Evolutionary conservation across 2,797 vertebrate genomes (phyloP).

Genomic region (Gouania willdenowi): DNA sequence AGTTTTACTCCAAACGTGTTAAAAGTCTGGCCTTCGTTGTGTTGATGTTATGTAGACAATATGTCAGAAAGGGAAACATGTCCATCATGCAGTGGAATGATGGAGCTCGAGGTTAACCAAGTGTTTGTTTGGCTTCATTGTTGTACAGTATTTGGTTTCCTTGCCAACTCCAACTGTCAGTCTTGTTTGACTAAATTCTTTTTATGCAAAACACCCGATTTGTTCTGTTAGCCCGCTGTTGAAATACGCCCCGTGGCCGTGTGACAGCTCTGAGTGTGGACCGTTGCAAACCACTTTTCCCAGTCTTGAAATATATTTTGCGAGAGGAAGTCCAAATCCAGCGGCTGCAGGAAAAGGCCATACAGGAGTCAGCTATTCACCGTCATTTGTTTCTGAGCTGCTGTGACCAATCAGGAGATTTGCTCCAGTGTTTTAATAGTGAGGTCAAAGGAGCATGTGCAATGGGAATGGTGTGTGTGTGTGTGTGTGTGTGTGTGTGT

Average conservation of each 20-base stretch:
- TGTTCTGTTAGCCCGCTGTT: too few species aligned
- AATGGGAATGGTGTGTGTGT: constrained; percentile 26
- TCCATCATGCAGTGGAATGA: too few species aligned
- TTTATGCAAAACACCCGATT: background rate
- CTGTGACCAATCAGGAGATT: constrained; percentile 69
- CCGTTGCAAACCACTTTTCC: constrained; percentile 8
- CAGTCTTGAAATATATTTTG: constrained; percentile 34
- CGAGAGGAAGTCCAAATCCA: constrained; percentile 23
- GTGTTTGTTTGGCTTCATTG: too few species aligned
- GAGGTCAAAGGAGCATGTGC: constrained; percentile 55
- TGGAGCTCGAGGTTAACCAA: too few species aligned
- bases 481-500: constrained; percentile 40
- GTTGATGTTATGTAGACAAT: too few species aligned
- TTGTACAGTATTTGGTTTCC: too few species aligned
- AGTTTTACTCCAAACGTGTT: too few species aligned
- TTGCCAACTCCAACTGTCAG: too few species aligned
- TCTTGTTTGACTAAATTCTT: background rate
- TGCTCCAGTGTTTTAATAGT: constrained; percentile 68
- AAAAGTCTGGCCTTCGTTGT: too few species aligned
- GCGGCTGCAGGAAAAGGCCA: constrained; percentile 34
- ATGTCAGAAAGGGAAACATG: too few species aligned
- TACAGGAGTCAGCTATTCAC: constrained; percentile 57
- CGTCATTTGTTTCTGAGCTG: constrained; percentile 68
- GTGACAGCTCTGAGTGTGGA: too few species aligned
- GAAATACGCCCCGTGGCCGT: too few species aligned